Evolutionary conservation across 2,797 vertebrate genomes (phyloP), one percentile per base, ranked within the genome.

Genomic region (Crocidura indochinensis): DNA sequence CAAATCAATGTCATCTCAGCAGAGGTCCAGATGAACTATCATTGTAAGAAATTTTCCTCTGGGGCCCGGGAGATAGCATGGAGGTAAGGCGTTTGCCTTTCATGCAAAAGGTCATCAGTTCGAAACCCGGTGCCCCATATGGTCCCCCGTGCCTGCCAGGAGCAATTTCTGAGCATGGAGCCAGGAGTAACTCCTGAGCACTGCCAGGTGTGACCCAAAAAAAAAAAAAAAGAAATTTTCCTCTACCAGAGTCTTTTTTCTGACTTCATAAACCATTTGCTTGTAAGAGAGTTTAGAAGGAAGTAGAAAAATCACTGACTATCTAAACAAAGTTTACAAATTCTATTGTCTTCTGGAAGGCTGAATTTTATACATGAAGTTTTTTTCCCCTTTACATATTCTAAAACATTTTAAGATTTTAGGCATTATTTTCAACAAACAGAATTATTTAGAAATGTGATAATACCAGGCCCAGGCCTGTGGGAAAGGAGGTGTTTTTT

Each of bases 371-470:
- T 17, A 53, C 11, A 17, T 60, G 90, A 64, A 27, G 29, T 53
- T 87, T 77, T 75, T 46, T 53, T 67, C 49, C 53, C 47, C 26
- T 78, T 90, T 20, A 3, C 71, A n/a, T 74, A 83, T 49, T 26
- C 49, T 72, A 73, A 94, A 90, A 76, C 64, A 88, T 29, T 3
- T 83, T 82, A 87, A 91, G 20, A 72, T 82, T 75, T 93, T 65
- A 65, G 60, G 44, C 29, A 91, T 80, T 91, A 60, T 92, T 96
- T 91, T 93, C 38, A 84, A 73, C 26, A 74, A 87, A 49, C 44
- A 29, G 76, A 72, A 87, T 27, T 93, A 74, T 90, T 90, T 87
- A 73, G 90, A 93, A 89, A 81, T 86, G 78, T 49, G 77, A 84
- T 89, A 72, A 26, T 80, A 75, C 93, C 75, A 87, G 71, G 19